A percentile compares a stretch with the other conserved stretches of the same genome.
Evolutionary conservation across 1,140 invertebrate genomes (phyloP).

Genomic region (Saccostrea cuccullata): DNA sequence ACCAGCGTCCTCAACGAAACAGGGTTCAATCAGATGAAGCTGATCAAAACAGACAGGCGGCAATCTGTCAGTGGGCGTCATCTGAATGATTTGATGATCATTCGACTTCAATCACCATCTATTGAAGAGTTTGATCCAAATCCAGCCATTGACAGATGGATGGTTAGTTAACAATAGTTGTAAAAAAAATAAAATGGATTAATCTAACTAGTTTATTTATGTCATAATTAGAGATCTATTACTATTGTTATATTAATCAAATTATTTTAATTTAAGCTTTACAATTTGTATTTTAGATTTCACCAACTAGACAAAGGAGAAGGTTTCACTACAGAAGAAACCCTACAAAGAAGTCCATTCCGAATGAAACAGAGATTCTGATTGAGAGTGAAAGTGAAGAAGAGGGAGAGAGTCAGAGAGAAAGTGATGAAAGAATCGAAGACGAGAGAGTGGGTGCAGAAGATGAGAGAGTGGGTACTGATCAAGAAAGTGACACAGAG

Average conservation of each 20-base stretch:
- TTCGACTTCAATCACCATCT: constrained; percentile 4
- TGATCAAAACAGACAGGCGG: constrained; percentile 38
- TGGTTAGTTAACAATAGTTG: constrained; percentile 2
- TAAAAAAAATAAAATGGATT: neutral
- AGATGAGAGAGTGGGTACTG: too few relatives aligned
- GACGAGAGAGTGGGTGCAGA: neutral
- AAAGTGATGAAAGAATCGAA: neutral
- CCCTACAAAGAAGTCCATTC: neutral
- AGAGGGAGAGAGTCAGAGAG: neutral
- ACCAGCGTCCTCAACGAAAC: constrained; percentile 37
- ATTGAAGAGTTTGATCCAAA: constrained; percentile 26
- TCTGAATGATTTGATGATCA: constrained; percentile 41
- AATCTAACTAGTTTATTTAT: neutral
- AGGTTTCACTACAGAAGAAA: neutral
- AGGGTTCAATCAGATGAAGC: constrained; percentile 42
- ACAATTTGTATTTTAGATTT: neutral
- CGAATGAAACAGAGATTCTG: neutral
- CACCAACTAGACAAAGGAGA: neutral
- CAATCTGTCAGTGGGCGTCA: neutral
- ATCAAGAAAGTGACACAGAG: too few relatives aligned
- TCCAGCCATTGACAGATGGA: constrained; percentile 10
- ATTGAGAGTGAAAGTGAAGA: neutral
- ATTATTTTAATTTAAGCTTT: neutral
- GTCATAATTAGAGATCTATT: neutral
- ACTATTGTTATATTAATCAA: neutral